phyloP scores from a whole-genome alignment of 2,113 vertebrate species.

The Pachycephala philippinensis region DNA sequence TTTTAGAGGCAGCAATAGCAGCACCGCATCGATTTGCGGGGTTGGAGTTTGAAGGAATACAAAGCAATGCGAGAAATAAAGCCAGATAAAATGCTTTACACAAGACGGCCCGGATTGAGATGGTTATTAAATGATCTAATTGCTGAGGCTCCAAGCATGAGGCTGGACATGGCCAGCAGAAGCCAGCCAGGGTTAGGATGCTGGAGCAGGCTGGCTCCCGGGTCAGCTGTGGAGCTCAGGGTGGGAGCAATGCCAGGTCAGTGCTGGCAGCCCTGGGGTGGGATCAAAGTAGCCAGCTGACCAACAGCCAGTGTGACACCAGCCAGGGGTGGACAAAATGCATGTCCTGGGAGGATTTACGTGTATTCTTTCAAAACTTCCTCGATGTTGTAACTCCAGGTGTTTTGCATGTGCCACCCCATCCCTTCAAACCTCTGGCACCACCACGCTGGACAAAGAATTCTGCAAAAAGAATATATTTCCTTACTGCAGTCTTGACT shows the following conservation, averaged over 20 bases:
- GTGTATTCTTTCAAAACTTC: not conserved
- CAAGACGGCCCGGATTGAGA: not conserved
- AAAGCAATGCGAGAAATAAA: conserved; percentile 46
- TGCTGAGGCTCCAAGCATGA: not conserved
- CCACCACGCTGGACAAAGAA: not conserved
- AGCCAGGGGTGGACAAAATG: not conserved
- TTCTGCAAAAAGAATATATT: not conserved
- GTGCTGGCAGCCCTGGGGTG: accelerated
- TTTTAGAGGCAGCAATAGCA: conserved; percentile 74
- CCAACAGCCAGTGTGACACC: not conserved
- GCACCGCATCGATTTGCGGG: conserved; percentile 60
- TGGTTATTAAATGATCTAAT: conserved; percentile 49
- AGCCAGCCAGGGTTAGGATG: not conserved
- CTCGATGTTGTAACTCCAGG: accelerated
- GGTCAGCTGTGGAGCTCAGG: accelerated
- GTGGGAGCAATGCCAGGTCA: accelerated
- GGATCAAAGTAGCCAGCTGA: not conserved
- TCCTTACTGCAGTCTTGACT: not conserved
- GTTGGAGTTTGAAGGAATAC: conserved; percentile 70
- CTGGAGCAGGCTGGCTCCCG: accelerated
- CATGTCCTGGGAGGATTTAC: accelerated
- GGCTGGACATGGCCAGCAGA: not conserved
- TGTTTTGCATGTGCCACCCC: accelerated
- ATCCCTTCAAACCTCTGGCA: not conserved
- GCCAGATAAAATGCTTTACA: conserved; percentile 40